Evolutionary conservation across 2,888 invertebrate genomes (phyloP).

Genomic region (Marronus borbonicus): DNA sequence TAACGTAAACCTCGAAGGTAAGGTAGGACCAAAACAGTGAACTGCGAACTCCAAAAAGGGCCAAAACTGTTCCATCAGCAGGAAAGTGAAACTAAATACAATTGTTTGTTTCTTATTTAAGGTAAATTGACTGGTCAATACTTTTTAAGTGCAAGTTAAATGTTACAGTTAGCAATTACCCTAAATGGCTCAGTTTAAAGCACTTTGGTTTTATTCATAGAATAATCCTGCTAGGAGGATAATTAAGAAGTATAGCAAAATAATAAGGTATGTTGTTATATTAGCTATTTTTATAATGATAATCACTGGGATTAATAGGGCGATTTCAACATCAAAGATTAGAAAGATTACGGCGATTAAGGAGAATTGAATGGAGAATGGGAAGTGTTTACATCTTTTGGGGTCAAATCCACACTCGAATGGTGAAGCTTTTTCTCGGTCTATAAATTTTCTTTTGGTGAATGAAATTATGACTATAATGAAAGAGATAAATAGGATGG

Average conservation of each 20-base stretch:
- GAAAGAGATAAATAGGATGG: slow-evolving; percentile 70
- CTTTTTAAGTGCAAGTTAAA: slow-evolving; percentile 72
- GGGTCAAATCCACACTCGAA: slow-evolving; percentile 79
- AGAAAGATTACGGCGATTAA: slow-evolving; percentile 80
- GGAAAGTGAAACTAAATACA: slow-evolving; percentile 52
- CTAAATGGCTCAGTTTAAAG: slow-evolving; percentile 73
- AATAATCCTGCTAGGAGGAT: slow-evolving; percentile 73
- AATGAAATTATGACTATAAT: slow-evolving; percentile 72
- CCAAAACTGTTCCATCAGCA: too few species aligned
- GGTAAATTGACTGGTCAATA: slow-evolving; percentile 68
- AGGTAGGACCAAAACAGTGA: too few species aligned
- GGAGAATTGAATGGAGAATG: slow-evolving; percentile 78
- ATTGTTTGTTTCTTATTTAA: slow-evolving; percentile 69
- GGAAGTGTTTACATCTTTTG: slow-evolving; percentile 71
- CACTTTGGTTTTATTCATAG: slow-evolving; percentile 76
- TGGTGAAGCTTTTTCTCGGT: slow-evolving; percentile 78
- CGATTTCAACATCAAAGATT: slow-evolving; percentile 82
- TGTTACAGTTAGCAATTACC: slow-evolving; percentile 71
- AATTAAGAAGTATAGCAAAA: slow-evolving; percentile 69
- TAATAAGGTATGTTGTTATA: slow-evolving; percentile 61
- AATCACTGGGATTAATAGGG: slow-evolving; percentile 76
- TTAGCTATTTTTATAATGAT: slow-evolving; percentile 66
- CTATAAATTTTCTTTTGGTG: slow-evolving; percentile 73
- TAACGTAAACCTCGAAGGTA: too few species aligned
- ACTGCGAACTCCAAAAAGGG: too few species aligned